Evolutionary conservation across 2,888 invertebrate species (phyloP), one percentile per base, ranked within the genome.

Genomic region (Sinhomidia bicolor): DNA sequence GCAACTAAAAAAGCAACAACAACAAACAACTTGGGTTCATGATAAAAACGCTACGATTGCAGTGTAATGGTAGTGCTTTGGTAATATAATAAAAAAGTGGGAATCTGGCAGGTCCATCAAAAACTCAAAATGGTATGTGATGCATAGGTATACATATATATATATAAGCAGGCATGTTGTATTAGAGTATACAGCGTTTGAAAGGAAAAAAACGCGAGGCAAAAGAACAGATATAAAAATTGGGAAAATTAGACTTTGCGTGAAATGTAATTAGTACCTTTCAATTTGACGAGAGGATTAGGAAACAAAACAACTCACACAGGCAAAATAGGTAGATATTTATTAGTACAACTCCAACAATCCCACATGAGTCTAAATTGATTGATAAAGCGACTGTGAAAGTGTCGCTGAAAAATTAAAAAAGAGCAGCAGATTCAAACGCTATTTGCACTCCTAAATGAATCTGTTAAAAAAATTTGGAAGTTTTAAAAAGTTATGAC

Each of bases 201-300:
- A 17, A 14, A 65, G 65, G 36, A 26, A 57, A 36, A 78, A 78
- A 82, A 82, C 5, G 68, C 51, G 26, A 54, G 29, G 36, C 32
- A 65, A 65, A 65, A 65, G 36, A 51, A 60, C 4, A 84, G 84
- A 82, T 65, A 88, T 88, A 88, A 88, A 90, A 85, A 88, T 88
- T 80, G 85, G 78, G 88, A 84, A 92, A 92, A 92, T 92, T 92
- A 92, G 92, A 90, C 91, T 91, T 92, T 91, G 92, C 92, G 92
- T 92, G 92, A 92, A 92, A 91, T 92, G 91, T 92, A 92, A 92
- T 92, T 92, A 92, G 92, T 92, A 92, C 92, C 92, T 92, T 92
- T 92, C 92, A 92, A 92, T 92, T 92, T 91, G 92, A 92, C 92
- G 91, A 91, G 92, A 91, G 87, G 89, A 90, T 84, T 86, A 86